Evolutionary conservation across 2,888 invertebrate genomes (phyloP), one percentile per base, ranked within the genome.

Genomic region (Diplolepis rosae): DNA sequence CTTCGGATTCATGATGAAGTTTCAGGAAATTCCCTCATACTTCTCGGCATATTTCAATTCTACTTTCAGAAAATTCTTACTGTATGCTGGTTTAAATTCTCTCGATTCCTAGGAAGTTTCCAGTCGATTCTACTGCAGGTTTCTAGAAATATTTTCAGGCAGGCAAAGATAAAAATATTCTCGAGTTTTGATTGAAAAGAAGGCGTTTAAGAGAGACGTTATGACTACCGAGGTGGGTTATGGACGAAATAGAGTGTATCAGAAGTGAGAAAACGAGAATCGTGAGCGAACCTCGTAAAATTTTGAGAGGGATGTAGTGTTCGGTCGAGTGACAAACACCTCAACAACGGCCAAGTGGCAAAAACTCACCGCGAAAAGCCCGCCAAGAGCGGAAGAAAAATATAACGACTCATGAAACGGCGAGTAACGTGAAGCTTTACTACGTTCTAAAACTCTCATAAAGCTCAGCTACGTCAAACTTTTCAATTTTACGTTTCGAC

Each of bases 401-500:
- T 85, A 84, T 86, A 86, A 85, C 85, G 83, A 83, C 80, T 79
- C 79, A 74, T 79, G 82, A 81, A 82, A 85, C 81, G 80, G 82
- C 82, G 79, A 83, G 84, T 85, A 83, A 87, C 84, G 85, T 80
- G 80, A 80, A 82, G 83, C 84, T 86, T 87, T 87, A 87, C 82
- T 84, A 76, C 83, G 79, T 85, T 83, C 82, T 86, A 86, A 87
- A 86, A 85, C 83, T 85, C 82, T 82, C 85, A 83, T 87, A 87
- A 87, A 87, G 75, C 80, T 80, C 79, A 54, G 77, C 79, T 78
- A 82, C 82, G 85, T 83, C 84, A 84, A 86, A 87, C 85, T 87
- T 87, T 87, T 87, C 87, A 87, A 87, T 87, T 87, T 87, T 86
- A 86, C 81, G 82, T 82, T 80, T 83, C 80, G 72, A 65, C 84